These are phyloP conservation scores for Grallaria varia DNA, from an alignment of 2,113 vertebrate genomes.

Conservation along the genomic window DNA sequence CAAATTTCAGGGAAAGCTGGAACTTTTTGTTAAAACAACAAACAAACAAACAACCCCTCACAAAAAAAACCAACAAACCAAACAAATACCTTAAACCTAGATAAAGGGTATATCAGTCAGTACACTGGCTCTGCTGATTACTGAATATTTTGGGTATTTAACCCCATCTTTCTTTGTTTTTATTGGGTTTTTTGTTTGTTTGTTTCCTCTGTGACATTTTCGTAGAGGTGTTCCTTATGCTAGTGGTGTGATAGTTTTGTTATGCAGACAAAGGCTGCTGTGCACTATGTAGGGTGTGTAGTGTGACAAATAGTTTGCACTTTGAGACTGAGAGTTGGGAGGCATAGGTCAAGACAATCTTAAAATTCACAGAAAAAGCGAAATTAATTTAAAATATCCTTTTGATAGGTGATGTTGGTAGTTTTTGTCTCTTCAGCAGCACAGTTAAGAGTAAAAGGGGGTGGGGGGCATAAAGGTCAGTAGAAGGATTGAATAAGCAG, in stretches of 20 bases:
- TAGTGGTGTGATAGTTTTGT: not conserved
- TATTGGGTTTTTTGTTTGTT: not conserved
- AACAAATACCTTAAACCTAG: not conserved
- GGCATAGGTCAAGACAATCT: not conserved
- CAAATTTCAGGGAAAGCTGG: not conserved
- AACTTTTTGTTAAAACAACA: not conserved
- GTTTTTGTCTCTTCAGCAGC: not conserved
- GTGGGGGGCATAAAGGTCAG: not conserved
- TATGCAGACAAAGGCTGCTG: not conserved
- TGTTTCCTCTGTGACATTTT: not conserved
- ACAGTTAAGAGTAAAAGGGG: not conserved
- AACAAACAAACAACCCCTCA: not conserved
- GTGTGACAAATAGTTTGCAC: not conserved
- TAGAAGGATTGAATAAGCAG: not conserved
- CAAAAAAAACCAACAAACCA: not conserved
- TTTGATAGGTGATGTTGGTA: not conserved
- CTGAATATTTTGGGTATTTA: not conserved
- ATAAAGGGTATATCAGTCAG: rapidly evolving
- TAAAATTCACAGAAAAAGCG: not conserved
- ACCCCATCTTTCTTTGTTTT: not conserved
- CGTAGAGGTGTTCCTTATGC: not conserved
- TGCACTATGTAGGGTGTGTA: not conserved
- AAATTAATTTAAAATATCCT: not conserved
- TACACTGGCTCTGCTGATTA: not conserved
- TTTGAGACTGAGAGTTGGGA: not conserved